A percentile compares a stretch with the other conserved stretches of the same genome.
phyloP scores from a whole-genome alignment of 2,113 vertebrate species.

The Trichomycterus rosablanca region DNA sequence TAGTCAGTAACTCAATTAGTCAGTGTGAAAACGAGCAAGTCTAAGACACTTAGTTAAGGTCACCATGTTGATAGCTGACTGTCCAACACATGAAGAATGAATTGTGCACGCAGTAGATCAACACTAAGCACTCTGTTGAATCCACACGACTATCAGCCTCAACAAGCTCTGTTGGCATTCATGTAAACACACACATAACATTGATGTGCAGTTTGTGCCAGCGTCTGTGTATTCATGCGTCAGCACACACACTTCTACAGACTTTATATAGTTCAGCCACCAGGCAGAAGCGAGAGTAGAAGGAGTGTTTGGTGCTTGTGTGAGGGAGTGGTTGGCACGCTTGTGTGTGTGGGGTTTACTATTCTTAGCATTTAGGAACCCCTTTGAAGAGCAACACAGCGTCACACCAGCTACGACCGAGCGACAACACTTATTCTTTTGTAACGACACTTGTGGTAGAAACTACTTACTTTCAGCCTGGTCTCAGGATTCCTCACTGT shows the following conservation, averaged over 20 bases:
- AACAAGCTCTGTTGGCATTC: conserved; percentile 18
- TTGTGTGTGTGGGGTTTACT: not conserved
- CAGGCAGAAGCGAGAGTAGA: not conserved
- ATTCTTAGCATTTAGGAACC: conserved; percentile 8
- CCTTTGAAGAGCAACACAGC: not conserved
- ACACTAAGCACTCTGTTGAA: conserved; percentile 1
- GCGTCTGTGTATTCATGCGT: not conserved
- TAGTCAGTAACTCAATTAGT: too few species aligned
- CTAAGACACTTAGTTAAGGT: too few species aligned
- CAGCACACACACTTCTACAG: not conserved
- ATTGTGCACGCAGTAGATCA: not conserved
- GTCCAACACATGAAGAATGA: not conserved
- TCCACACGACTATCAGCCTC: conserved; percentile 30
- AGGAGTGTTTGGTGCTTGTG: not conserved
- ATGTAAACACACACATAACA: not conserved
- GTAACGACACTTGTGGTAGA: too few species aligned
- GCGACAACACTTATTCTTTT: too few species aligned
- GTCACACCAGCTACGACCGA: not conserved
- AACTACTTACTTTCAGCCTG: too few species aligned
- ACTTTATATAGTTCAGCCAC: conserved; percentile 14
- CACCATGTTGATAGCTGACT: too few species aligned
- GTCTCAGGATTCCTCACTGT: not conserved
- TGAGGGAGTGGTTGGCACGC: not conserved
- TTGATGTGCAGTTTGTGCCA: not conserved
- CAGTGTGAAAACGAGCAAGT: too few species aligned